Base-by-base conservation (phyloP, 2,797 vertebrate genomes). In the Sebastes glaucus region DNA sequence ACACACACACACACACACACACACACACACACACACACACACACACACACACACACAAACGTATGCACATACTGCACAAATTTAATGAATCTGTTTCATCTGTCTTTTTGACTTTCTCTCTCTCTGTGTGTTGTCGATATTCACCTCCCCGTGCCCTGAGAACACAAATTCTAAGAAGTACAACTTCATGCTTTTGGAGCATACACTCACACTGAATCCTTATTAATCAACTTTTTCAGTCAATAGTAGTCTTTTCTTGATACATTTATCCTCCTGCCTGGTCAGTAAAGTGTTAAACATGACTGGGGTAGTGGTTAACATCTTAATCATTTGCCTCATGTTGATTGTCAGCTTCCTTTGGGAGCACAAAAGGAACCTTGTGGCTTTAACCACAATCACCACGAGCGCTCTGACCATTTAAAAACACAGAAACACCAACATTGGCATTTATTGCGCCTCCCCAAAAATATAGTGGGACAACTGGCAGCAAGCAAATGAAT, bases 21-120 rank as follows among this genome's bases (percentile, higher is more conserved):
- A 22, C 61, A 71, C 16, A 53, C 74, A 56, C 23, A 20, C n/a
- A 38, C 11, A 52, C 20, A 6, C 27, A 6, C 11, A 56, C 23
- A 20, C 7, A 62, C 71, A 52, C 13, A 52, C n/a, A 32, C 33
- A 22, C 61, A 71, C 16, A 53, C 74, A 56, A 10, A 71, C n/a
- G 10, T 22, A 71, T 13, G 11, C 32, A 32, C 53, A 52, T 22
- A 27, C 71, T 65, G 62, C 74, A 71, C 77, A 86, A 77, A 80
- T 62, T 73, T 86, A 88, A 85, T 86, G 38, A 91, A 87, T 89
- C 88, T 81, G 76, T 91, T 93, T 91, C 82, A 88, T 90, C 76
- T 85, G 74, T 83, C 72, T 49, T 83, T 69, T 74, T 72, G 30
- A 73, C 80, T 85, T 46, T 46, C 82, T 77, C 62, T 60, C 62